Evolutionary conservation across 2,113 vertebrate genomes (phyloP), one percentile per base, ranked within the genome.

Genomic region (Corythornis madagascariensis): DNA sequence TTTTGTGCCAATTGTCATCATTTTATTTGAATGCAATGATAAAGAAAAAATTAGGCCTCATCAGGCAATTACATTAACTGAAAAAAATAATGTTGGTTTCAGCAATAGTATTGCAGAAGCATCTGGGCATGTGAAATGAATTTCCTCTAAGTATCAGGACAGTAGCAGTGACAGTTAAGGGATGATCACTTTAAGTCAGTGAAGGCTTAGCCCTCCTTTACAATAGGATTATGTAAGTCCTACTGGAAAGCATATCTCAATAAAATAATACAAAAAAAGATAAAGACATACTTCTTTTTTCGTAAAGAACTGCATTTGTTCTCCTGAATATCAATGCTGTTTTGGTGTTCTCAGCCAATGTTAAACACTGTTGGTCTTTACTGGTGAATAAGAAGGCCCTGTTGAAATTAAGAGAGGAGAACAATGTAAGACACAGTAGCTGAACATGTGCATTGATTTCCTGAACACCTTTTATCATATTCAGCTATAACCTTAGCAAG

Each of bases 331-430:
- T 3, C 57, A 84, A 29, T 61, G 95, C 77, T 59, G 92, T 95
- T 91, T 85, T 96, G 80, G 89, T 93, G 86, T 96, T 97, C 56
- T 96, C 93, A 38, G 75, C 22, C 85, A 96, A 33, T 1, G 95
- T 97, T 73, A 95, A 85, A 70, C 97, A 97, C 47, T 96, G 83
- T 56, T 97, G 96, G 50, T 93, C 95, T 94, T 97, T 97, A 59
- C 86, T 95, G 86, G 75, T 94, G 75, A 96, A 97, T 53, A 97
- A 82, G 91, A 97, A 97, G 47, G 97, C 94, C 89, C 97, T 97
- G 86, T 90, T 70, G 59, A 90, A 92, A 90, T 78, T 24, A 85
- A 92, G 47, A 93, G 35, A 25, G 93, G 67, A 95, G 22, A 89
- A 13, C 8, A 79, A 52, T 1, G 2, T 90, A 59, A 89, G 67